Percentiles rank a stretch among this genome's conserved stretches.
Evolutionary conservation across 2,888 invertebrate species (phyloP).

Genomic region (Gnatocerus cornutus): DNA sequence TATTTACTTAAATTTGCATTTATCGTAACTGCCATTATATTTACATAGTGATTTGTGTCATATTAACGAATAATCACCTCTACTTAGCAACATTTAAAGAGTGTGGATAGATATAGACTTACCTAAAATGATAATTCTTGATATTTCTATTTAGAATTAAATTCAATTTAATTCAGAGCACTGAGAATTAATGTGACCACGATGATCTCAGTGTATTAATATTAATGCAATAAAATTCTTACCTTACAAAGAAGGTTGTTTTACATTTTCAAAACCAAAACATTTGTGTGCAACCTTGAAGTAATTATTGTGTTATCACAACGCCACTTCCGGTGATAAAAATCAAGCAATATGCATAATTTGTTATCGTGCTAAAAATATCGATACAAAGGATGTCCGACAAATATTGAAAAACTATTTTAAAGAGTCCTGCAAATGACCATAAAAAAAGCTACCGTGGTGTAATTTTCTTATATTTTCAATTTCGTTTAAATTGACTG

Average conservation of each 20-base stretch:
- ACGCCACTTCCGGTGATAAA: constrained; percentile 33
- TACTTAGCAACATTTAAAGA: too few relatives aligned
- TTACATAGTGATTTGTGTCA: too few relatives aligned
- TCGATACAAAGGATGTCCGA: not conserved
- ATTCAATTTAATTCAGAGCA: not conserved
- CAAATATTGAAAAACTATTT: not conserved
- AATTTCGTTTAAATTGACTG: constrained; percentile 56
- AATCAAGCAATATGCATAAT: constrained; percentile 24
- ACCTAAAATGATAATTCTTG: too few relatives aligned
- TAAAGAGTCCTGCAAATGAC: too few relatives aligned
- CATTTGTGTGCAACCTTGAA: constrained; percentile 28
- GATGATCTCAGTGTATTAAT: constrained; percentile 20
- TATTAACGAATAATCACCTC: too few relatives aligned
- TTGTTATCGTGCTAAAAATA: constrained; percentile 13
- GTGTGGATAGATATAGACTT: too few relatives aligned
- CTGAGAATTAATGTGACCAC: not conserved
- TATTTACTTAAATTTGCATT: too few relatives aligned
- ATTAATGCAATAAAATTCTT: constrained; percentile 2
- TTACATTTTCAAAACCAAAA: constrained; percentile 16
- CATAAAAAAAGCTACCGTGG: constrained; percentile 1
- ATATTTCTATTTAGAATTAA: too few relatives aligned
- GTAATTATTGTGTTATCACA: constrained; percentile 35
- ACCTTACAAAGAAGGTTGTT: constrained; percentile 10
- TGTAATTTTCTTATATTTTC: constrained; percentile 60
- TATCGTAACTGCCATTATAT: too few relatives aligned